These are phyloP conservation scores for Lipotes vexillifer DNA, from an alignment of 2,113 vertebrate genomes.

Conservation along the genomic window DNA sequence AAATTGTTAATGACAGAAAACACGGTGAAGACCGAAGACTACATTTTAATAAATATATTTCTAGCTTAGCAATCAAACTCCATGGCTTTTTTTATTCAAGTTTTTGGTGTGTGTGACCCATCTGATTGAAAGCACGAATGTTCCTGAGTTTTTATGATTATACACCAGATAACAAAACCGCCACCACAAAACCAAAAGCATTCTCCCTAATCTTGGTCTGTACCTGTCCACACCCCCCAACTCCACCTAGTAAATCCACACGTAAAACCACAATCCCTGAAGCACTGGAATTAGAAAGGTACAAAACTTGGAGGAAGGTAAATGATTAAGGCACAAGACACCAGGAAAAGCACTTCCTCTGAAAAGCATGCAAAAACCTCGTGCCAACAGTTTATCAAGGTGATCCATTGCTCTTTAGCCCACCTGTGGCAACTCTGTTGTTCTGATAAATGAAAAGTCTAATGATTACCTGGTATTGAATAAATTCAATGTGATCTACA, in stretches of 20 bases:
- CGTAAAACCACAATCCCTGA: neutral
- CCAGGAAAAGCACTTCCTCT: neutral
- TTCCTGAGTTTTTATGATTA: constrained; percentile 26
- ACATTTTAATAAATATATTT: neutral
- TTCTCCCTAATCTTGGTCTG: neutral
- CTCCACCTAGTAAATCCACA: neutral
- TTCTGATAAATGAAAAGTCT: neutral
- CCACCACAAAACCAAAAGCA: constrained; percentile 34
- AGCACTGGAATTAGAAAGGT: neutral
- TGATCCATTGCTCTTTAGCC: neutral
- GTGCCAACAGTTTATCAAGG: neutral
- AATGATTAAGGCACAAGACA: neutral
- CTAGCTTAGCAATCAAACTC: constrained; percentile 32
- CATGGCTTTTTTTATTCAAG: neutral
- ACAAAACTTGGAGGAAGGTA: neutral
- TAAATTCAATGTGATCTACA: neutral
- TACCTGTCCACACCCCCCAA: neutral
- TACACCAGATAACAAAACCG: neutral
- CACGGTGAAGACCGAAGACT: neutral
- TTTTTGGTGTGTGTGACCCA: neutral
- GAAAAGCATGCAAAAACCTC: constrained; percentile 9
- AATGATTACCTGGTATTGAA: neutral
- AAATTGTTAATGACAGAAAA: constrained; percentile 46
- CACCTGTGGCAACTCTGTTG: neutral
- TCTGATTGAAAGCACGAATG: constrained; percentile 25